Conservation (phyloP, 2,888 invertebrate genomes). For the Aquatica leii region DNA sequence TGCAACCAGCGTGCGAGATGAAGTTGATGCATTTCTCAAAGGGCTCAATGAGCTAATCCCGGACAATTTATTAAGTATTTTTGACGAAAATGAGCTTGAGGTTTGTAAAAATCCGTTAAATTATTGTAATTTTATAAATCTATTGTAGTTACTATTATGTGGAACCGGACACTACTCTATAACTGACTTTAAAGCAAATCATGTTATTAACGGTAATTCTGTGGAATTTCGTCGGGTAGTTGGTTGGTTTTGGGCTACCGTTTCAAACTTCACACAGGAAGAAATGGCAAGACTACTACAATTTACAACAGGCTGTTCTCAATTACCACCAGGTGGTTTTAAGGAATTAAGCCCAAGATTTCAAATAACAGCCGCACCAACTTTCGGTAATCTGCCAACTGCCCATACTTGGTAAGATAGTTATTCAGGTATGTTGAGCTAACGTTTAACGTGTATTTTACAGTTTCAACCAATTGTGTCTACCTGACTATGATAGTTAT, state of each 20-base stretch:
- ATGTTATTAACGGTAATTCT: slow-evolving; percentile 82
- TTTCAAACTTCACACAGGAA: slow-evolving; percentile 87
- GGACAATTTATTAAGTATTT: slow-evolving; percentile 90
- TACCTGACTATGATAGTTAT: slow-evolving; percentile 94
- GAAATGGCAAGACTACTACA: slow-evolving; percentile 93
- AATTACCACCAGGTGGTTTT: slow-evolving; percentile 91
- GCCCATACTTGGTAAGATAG: slow-evolving; percentile 86
- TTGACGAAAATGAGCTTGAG: slow-evolving; percentile 96
- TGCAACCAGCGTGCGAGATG: slow-evolving; percentile 80
- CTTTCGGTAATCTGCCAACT: slow-evolving; percentile 89
- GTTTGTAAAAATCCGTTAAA: slow-evolving; percentile 60
- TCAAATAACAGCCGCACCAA: slow-evolving; percentile 90
- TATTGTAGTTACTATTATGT: slow-evolving; percentile 81
- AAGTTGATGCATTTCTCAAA: slow-evolving; percentile 87
- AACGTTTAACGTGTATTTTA: slow-evolving; percentile 46
- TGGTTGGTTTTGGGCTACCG: slow-evolving; percentile 91
- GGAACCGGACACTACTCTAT: slow-evolving; percentile 93
- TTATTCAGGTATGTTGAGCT: slow-evolving; percentile 12
- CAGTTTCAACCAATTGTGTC: slow-evolving; percentile 94
- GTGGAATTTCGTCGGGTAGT: slow-evolving; percentile 85
- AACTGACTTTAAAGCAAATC: slow-evolving; percentile 88
- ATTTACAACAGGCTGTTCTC: slow-evolving; percentile 93
- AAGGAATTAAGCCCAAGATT: slow-evolving; percentile 89
- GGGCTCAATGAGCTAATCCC: slow-evolving; percentile 92
- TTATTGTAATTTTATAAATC: slow-evolving; percentile 21